These are phyloP conservation scores for Pachycephus smyrnensis DNA, from an alignment of 2,888 invertebrate species.

Conservation along the genomic window DNA sequence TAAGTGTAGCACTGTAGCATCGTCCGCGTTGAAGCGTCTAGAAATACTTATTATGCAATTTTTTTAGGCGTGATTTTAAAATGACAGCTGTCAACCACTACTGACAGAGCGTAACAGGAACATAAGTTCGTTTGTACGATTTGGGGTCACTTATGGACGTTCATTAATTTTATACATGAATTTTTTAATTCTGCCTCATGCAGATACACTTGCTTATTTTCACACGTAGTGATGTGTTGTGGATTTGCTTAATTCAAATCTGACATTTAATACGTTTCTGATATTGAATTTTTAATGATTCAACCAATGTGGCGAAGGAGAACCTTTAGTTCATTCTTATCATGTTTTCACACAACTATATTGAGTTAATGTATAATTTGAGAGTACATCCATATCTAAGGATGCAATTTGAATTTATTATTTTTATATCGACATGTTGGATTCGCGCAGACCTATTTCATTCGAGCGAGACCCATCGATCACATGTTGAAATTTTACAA, in stretches of 20 bases:
- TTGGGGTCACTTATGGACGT: conserved; percentile 24
- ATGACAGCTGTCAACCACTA: conserved; percentile 60
- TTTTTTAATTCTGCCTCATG: conserved; percentile 8
- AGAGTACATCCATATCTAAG: no score
- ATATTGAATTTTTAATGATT: not conserved
- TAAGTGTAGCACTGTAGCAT: conserved; percentile 43
- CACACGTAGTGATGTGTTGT: not conserved
- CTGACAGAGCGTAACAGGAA: conserved; percentile 58
- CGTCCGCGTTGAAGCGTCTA: conserved; percentile 25
- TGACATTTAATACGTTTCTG: not conserved
- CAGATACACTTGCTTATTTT: not conserved
- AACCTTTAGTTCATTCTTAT: no score
- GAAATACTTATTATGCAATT: conserved; percentile 28
- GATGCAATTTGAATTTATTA: no score
- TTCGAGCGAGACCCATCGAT: conserved; percentile 43
- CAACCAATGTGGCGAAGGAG: not conserved
- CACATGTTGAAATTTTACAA: conserved; percentile 54
- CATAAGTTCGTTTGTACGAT: conserved; percentile 19
- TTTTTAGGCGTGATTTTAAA: conserved; percentile 58
- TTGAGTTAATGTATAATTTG: no score
- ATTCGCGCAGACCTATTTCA: conserved; percentile 31
- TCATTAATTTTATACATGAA: conserved; percentile 31
- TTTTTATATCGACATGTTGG: no score
- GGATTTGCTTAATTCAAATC: not conserved
- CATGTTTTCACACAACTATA: no score